phyloP scores from a whole-genome alignment of 1,140 invertebrate genomes.

The Macrostomum lignano region DNA sequence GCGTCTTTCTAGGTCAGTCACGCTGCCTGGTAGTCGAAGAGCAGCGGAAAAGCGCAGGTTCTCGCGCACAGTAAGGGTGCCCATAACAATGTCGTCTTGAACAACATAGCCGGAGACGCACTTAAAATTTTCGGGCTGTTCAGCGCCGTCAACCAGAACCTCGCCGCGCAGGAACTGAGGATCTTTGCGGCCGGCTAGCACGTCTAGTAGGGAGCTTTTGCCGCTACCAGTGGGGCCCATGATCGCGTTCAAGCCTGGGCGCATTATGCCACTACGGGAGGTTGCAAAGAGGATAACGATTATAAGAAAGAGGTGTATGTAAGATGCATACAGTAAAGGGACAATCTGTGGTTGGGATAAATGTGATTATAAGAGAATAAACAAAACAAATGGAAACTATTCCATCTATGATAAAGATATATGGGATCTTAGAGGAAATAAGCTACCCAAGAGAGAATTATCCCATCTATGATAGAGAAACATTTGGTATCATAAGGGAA shows the following conservation, averaged over 20 bases:
- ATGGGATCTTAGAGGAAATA: too few species aligned
- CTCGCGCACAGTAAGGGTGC: constrained; percentile 12
- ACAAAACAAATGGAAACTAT: too few species aligned
- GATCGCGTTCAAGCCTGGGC: constrained; percentile 5
- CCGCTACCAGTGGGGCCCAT: constrained; percentile 7
- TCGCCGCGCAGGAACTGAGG: constrained; percentile 14
- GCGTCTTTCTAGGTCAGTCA: constrained; percentile 11
- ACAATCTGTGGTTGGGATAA: too few species aligned
- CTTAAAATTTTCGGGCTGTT: constrained; percentile 22
- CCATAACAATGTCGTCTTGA: constrained; percentile 14
- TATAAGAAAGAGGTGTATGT: too few species aligned
- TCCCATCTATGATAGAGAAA: too few species aligned
- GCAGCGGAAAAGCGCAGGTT: constrained; percentile 23
- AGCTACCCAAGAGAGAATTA: too few species aligned
- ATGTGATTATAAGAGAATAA: too few species aligned
- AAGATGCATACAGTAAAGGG: too few species aligned
- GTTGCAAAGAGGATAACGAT: too few species aligned
- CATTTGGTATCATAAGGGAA: too few species aligned
- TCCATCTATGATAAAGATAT: too few species aligned
- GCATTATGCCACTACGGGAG: constrained; percentile 5
- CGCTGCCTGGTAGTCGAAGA: constrained; percentile 12
- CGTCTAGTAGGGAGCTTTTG: constrained; percentile 19
- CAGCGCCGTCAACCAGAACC: constrained; percentile 19
- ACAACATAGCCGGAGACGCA: constrained; percentile 26
- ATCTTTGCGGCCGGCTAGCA: constrained; percentile 23